These are phyloP conservation scores for Gallinago stenura DNA, from an alignment of 2,797 vertebrate genomes.

Conservation along the genomic window DNA sequence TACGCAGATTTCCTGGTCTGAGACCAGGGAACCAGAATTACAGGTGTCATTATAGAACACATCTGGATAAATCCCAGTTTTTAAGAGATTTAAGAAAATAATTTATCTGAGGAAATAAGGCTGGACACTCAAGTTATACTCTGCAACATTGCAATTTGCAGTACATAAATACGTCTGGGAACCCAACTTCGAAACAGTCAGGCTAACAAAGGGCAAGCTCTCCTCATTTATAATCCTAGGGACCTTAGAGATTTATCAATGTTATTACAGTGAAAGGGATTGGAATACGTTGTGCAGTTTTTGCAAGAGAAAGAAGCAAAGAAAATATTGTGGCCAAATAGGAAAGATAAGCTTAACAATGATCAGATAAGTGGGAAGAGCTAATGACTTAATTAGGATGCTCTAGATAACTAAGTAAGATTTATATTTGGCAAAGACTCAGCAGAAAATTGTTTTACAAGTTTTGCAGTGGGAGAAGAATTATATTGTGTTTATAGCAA, in stretches of 20 bases:
- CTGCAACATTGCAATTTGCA: not conserved
- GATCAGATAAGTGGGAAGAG: constrained; percentile 21
- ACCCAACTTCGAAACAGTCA: not conserved
- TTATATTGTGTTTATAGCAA: not conserved
- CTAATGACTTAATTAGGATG: constrained; percentile 6
- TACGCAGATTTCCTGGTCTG: not conserved
- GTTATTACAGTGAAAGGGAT: not conserved
- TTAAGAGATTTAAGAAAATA: not conserved
- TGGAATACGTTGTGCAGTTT: not conserved
- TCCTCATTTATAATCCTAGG: not conserved
- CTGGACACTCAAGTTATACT: not conserved
- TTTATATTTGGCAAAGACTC: not conserved
- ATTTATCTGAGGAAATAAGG: not conserved
- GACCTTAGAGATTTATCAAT: not conserved
- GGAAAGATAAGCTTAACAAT: not conserved
- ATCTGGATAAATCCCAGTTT: not conserved
- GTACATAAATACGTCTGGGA: not conserved
- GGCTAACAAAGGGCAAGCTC: not conserved
- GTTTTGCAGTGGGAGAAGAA: not conserved
- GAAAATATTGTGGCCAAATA: not conserved
- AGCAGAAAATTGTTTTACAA: not conserved
- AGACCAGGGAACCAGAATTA: not conserved
- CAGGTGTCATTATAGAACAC: not conserved
- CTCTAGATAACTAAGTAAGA: constrained; percentile 14
- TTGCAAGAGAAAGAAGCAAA: not conserved